A percentile compares a stretch with the other conserved stretches of the same genome.
Conservation (phyloP, 2,888 invertebrate genomes). For the Osmoderma eremita region DNA sequence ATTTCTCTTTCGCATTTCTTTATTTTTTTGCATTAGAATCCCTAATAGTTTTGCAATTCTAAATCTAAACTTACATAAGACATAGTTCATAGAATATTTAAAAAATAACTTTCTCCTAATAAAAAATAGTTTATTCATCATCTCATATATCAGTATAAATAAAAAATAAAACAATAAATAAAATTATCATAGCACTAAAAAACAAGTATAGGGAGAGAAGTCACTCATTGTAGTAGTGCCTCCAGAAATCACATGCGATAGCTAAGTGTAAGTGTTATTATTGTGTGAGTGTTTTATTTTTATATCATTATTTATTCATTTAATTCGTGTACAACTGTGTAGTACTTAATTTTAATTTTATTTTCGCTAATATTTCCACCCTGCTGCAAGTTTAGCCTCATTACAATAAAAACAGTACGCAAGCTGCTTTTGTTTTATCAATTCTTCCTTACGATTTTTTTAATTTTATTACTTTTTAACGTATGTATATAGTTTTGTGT, state of each 20-base stretch:
- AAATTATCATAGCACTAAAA: conserved; percentile 51
- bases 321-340: conserved; percentile 35
- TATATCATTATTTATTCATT: conserved; percentile 2
- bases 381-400: conserved; percentile 39
- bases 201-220: conserved; percentile 48
- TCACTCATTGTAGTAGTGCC: conserved; percentile 50
- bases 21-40: conserved; percentile 13
- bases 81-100: conserved; percentile 34
- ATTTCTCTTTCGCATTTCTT: not conserved
- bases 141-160: conserved; percentile 45
- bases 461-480: conserved; percentile 26
- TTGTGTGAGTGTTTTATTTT: conserved; percentile 14
- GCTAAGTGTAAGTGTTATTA: conserved; percentile 44
- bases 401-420: conserved; percentile 38
- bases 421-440: conserved; percentile 39
- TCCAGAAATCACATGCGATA: conserved; percentile 55
- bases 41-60: conserved; percentile 23
- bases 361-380: conserved; percentile 37
- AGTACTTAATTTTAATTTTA: conserved; percentile 31
- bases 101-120: conserved; percentile 44
- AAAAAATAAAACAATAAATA: conserved; percentile 52
- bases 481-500: conserved; percentile 35
- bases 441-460: conserved; percentile 33
- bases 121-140: conserved; percentile 50
- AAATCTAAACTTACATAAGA: conserved; percentile 17